Evolutionary conservation across 2,888 invertebrate genomes (phyloP).

Genomic region (Pandemis cinnamomeana): DNA sequence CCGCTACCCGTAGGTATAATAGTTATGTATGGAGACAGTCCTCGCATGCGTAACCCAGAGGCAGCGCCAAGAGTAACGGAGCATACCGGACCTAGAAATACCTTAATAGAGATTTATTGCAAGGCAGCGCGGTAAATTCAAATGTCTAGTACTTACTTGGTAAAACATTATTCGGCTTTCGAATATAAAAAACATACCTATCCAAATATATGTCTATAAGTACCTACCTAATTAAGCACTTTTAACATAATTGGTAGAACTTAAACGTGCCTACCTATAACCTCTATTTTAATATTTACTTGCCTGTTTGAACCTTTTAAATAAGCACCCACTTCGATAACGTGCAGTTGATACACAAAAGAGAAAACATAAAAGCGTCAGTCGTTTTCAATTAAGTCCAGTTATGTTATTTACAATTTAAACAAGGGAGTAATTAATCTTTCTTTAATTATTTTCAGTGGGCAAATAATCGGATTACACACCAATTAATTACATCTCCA

Average conservation of each 20-base stretch:
- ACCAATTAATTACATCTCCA: slow-evolving; percentile 22
- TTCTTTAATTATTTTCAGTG: slow-evolving; percentile 26
- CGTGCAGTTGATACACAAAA: neutral
- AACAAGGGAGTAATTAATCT: slow-evolving; percentile 12
- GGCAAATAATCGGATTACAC: slow-evolving; percentile 30
- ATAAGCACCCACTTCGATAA: too few relatives aligned
- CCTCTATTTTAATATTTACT: neutral
- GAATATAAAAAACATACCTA: too few relatives aligned
- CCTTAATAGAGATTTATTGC: slow-evolving; percentile 6
- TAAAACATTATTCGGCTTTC: too few relatives aligned
- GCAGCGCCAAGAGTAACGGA: neutral
- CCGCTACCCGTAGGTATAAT: neutral
- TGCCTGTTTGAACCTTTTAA: neutral
- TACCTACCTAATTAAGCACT: too few relatives aligned
- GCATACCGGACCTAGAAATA: neutral
- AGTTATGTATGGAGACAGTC: neutral
- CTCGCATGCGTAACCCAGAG: neutral
- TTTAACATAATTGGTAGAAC: too few relatives aligned
- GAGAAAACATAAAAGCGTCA: neutral
- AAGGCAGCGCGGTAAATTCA: neutral
- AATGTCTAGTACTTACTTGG: too few relatives aligned
- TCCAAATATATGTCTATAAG: too few relatives aligned
- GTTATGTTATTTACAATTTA: slow-evolving; percentile 5
- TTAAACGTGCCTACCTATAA: neutral
- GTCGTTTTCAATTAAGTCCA: neutral